Base-by-base conservation (phyloP, 2,888 invertebrate species). In the Gasteruption jaculator region DNA sequence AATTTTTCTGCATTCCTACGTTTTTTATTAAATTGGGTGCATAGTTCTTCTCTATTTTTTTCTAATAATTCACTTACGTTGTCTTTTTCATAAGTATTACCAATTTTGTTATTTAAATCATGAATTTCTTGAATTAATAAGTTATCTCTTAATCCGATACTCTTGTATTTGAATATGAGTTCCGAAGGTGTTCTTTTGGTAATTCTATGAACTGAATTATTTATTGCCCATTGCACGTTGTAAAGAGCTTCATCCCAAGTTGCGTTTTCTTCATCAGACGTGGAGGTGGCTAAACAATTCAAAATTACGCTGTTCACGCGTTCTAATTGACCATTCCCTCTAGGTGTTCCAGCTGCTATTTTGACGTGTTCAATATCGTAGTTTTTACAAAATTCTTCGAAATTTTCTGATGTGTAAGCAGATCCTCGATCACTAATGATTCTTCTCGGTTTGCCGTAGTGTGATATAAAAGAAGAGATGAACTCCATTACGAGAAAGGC, bases 371-470 rank as follows among this genome's bases (percentile, higher is more conserved):
- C 40, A 5, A 61, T 57, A 3, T 45, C 31, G 26, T 52, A 40
- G 3, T 46, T 15, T 2, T 43, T 22, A 30, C 54, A 58, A 41
- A 52, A 58, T 4, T 34, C 15, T 37, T 49, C 50, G 12, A 43
- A 39, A 10, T 8, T 15, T 5, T 51, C 49, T 0, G 57, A 53
- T 1, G 54, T 57, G 35, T 51, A 61, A 2, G 57, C 56, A 2
- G 57, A 51, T 10, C 58, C 60, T 39, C 56, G 36, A 40, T 62
- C 57, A 4, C 50, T 48, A 8, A 61, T 46, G 1, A 63, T 47
- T 10, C 50, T 35, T 11, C 29, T 36, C 6, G 60, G 58, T 7
- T 49, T 48, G 2, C 58, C 59, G 42, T 58, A 60, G 45, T 52
- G 50, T 2, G 46, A 6, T 4, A 55, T 37, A 25, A 53, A 43